Evolutionary conservation across 2,888 invertebrate species (phyloP), one percentile per base, ranked within the genome.

Genomic region (Hydrotaea diabolus): DNA sequence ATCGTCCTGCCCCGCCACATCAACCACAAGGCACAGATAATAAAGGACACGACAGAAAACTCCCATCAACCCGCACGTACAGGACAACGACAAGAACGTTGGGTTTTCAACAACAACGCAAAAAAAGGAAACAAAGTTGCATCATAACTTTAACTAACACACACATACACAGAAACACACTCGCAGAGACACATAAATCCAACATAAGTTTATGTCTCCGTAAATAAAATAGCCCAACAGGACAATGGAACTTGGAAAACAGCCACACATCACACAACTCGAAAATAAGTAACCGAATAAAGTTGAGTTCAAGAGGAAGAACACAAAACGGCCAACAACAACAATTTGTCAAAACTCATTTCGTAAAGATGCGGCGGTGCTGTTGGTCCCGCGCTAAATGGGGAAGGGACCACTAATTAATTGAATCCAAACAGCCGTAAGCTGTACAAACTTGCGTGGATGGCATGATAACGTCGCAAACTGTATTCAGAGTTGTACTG

Each of bases 391-490:
- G 74, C 36, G 74, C 36, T n/a, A 46, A 77, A 21, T 57, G 36
- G n/a, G 23, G 17, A 55, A 62, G 74, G n/a, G 39, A 46, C 72
- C 78, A 55, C 76, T 82, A 82, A 82, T 85, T 85, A 85, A 85
- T 85, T 85, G 79, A 80, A 82, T 79, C 39, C 62, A 85, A 85
- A 79, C 46, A 74, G 82, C 79, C 84, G 21, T 69, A 73, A 79
- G 84, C 75, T 43, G 11, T 23, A 36, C 62, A 1, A 62, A 36
- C 31, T 62, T n/a, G n/a, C n/a, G 62, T 36, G 36, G n/a, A 36
- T 31, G 31, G 31, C 31, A 62, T 62, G 62, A 62, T 62, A 36
- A 62, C n/a, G n/a, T 1, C n/a, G n/a, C 15, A 9, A 21, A n/a
- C 62, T 31, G 3, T n/a, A n/a, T n/a, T n/a, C 1, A 23, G 26